Percentiles rank a stretch among this genome's conserved stretches.
Evolutionary conservation across 2,888 invertebrate genomes (phyloP).

Genomic region (Plusia festucae): DNA sequence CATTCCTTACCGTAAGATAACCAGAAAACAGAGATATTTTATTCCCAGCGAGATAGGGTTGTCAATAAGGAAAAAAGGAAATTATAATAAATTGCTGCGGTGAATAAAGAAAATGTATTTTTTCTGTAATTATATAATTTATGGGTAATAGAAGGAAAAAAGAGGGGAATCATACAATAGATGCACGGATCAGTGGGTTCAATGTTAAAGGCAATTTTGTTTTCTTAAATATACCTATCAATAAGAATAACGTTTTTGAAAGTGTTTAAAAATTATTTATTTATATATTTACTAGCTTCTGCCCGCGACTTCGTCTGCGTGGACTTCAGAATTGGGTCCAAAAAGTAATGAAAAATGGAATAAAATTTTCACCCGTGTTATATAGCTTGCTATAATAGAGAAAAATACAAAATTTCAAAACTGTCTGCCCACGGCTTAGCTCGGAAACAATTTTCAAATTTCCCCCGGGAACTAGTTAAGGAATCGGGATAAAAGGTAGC

Average conservation of each 20-base stretch:
- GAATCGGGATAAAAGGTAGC: too few species aligned
- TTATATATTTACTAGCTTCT: too few species aligned
- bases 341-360: too few species aligned
- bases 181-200: background rate
- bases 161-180: constrained; percentile 1
- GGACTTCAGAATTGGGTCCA: too few species aligned
- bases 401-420: too few species aligned
- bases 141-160: constrained; percentile 10
- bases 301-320: too few species aligned
- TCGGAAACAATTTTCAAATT: too few species aligned
- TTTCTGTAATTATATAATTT: constrained; percentile 24
- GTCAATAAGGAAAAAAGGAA: constrained; percentile 29
- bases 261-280: background rate
- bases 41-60: constrained; percentile 39
- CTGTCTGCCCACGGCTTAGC: too few species aligned
- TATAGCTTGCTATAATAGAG: too few species aligned
- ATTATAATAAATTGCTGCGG: constrained; percentile 48
- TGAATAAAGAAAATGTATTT: constrained; percentile 27
- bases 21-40: constrained; percentile 37
- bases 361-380: too few species aligned
- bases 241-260: background rate
- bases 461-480: too few species aligned
- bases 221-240: background rate
- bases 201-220: constrained; percentile 3
- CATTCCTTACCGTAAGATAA: constrained; percentile 36